phyloP scores from a whole-genome alignment of 2,797 vertebrate species.

The Cyprinella venusta region DNA sequence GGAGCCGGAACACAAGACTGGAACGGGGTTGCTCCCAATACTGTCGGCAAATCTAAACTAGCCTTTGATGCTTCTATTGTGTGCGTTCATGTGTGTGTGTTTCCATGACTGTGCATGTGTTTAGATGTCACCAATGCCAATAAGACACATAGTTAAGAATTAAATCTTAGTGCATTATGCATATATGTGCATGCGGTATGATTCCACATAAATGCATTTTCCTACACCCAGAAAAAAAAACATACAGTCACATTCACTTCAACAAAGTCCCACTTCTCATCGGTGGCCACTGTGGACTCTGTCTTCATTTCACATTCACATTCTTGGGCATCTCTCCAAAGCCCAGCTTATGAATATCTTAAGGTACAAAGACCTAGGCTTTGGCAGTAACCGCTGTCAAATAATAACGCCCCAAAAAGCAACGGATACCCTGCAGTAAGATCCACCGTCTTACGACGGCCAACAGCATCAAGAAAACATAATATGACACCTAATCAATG shows the following conservation, averaged over 20 bases:
- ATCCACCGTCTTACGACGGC: background rate
- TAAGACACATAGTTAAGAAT: background rate
- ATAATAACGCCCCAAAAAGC: constrained; percentile 7
- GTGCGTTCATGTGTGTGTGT: constrained; percentile 38
- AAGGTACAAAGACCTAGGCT: constrained; percentile 19
- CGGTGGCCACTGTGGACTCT: constrained; percentile 29
- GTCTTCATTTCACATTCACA: constrained; percentile 48
- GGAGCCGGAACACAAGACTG: constrained; percentile 58
- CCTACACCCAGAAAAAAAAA: background rate
- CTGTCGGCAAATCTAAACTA: constrained; percentile 41
- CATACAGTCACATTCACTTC: background rate
- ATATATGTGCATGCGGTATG: constrained; percentile 1
- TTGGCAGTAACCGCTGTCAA: constrained; percentile 35
- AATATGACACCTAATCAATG: constrained; percentile 8
- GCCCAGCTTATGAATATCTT: constrained; percentile 52
- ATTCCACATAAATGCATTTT: background rate
- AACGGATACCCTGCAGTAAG: constrained; percentile 3
- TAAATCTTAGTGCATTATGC: background rate
- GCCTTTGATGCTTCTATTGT: constrained; percentile 71
- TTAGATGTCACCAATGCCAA: background rate
- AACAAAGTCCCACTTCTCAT: constrained; percentile 27
- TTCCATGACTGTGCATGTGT: constrained; percentile 29
- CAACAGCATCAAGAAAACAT: background rate
- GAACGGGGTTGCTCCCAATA: constrained; percentile 44
- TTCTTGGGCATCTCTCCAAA: constrained; percentile 43